Conservation (phyloP, 2,113 vertebrate genomes). For the Gasterosteus aculeatus region DNA sequence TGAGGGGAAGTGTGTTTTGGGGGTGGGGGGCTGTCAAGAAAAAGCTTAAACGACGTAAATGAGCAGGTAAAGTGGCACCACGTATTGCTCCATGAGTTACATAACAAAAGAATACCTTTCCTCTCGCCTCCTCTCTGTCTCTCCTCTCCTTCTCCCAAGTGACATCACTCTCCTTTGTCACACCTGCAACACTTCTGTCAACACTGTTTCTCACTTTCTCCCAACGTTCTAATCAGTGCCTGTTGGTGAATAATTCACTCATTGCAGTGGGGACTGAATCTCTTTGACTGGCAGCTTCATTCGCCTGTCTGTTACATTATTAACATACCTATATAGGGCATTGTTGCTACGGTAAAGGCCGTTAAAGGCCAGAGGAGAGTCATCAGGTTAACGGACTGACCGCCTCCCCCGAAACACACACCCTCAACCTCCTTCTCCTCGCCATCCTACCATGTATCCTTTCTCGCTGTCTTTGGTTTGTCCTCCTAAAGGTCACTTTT, state of each 20-base stretch:
- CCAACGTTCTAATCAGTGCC: conserved; percentile 76
- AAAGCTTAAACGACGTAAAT: conserved; percentile 8
- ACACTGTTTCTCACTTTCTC: conserved; percentile 41
- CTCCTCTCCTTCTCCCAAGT: conserved; percentile 26
- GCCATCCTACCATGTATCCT: background rate
- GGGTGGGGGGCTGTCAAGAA: background rate
- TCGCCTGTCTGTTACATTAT: conserved; percentile 78
- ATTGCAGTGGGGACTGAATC: conserved; percentile 65
- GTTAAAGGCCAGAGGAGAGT: conserved; percentile 52
- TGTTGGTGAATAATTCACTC: conserved; percentile 81
- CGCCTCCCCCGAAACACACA: conserved; percentile 7
- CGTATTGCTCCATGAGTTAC: conserved; percentile 35
- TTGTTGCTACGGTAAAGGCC: conserved; percentile 60
- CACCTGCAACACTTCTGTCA: conserved; percentile 56
- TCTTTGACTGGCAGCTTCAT: conserved; percentile 81
- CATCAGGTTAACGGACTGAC: conserved; percentile 51
- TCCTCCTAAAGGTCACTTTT: conserved; percentile 35
- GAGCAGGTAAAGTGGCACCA: background rate
- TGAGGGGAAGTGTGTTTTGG: too few species aligned
- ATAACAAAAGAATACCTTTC: conserved; percentile 44
- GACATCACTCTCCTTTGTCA: conserved; percentile 40
- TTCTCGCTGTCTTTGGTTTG: conserved; percentile 16
- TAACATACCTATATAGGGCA: conserved; percentile 64
- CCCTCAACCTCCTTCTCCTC: conserved; percentile 23
- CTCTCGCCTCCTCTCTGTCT: conserved; percentile 14